A percentile compares a stretch with the other conserved stretches of the same genome.
phyloP scores from a whole-genome alignment of 2,797 vertebrate genomes.

The Galagoides demidoff region DNA sequence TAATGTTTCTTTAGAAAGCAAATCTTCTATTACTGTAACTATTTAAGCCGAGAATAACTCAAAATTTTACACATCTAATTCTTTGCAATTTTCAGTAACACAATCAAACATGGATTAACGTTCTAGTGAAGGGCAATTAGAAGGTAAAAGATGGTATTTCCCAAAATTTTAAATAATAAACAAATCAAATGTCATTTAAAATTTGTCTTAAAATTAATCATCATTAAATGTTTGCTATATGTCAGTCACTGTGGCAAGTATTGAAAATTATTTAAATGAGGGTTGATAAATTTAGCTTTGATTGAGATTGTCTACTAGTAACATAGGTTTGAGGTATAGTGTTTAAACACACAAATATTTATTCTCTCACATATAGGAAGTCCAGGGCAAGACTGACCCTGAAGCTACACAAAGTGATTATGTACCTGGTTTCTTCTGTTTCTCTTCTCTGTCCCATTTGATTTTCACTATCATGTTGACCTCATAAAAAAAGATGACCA shows the following conservation, averaged over 20 bases:
- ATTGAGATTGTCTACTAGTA: neutral
- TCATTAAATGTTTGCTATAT: neutral
- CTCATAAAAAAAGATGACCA: neutral
- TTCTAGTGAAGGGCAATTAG: neutral
- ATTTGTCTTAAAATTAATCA: neutral
- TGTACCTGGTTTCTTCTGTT: neutral
- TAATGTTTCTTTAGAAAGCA: slow-evolving; percentile 11
- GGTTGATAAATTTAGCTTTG: neutral
- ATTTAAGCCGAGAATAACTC: neutral
- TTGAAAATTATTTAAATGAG: slow-evolving; percentile 10
- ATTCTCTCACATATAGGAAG: neutral
- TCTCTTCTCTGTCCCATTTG: neutral
- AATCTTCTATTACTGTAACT: neutral
- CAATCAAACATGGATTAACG: neutral
- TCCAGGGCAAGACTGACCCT: neutral
- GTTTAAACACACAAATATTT: neutral
- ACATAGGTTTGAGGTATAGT: neutral
- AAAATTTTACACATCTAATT: neutral
- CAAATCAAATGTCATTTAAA: neutral
- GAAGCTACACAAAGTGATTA: neutral
- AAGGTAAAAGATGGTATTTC: neutral
- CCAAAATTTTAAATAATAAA: neutral
- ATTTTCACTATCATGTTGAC: neutral
- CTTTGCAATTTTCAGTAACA: neutral
- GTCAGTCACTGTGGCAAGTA: neutral